Conservation (phyloP, 2,888 invertebrate species). For the Cryptocephalus primarius region DNA sequence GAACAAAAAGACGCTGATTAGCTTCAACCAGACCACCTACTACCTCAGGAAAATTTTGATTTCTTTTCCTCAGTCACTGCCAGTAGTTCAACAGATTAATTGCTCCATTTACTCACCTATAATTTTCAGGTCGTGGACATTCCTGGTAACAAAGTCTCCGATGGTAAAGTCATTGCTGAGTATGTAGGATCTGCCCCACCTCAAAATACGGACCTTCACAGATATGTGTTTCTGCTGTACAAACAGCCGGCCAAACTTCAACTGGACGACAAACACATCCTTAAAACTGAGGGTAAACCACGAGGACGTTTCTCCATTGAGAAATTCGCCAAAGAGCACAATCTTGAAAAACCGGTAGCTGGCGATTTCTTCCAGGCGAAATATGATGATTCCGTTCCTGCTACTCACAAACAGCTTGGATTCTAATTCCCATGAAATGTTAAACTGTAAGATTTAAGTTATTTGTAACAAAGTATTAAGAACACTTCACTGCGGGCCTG, state of each 20-base stretch:
- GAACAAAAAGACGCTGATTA: no score
- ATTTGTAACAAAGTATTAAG: no score
- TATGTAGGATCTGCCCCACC: conserved; percentile 63
- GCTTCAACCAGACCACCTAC: no score
- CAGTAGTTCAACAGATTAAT: no score
- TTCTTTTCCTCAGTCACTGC: no score
- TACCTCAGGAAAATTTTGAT: no score
- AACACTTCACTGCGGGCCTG: no score
- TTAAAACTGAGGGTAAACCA: conserved; percentile 39
- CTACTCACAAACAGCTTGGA: conserved; percentile 6
- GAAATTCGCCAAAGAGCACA: conserved; percentile 47
- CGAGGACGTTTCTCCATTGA: conserved; percentile 44
- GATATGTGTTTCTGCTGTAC: conserved; percentile 60
- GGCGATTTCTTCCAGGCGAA: conserved; percentile 49
- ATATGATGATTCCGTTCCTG: conserved; percentile 7
- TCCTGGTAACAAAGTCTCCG: conserved; percentile 47
- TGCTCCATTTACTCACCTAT: no score
- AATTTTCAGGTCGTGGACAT: conserved; percentile 47
- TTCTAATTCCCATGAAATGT: conserved; percentile 1
- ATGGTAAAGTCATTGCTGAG: conserved; percentile 53
- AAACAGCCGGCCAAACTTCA: conserved; percentile 49
- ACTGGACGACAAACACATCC: conserved; percentile 32
- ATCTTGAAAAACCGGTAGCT: conserved; percentile 47
- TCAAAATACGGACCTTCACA: conserved; percentile 58
- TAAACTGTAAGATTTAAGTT: no score